Evolutionary conservation across 2,888 invertebrate species (phyloP).

Genomic region (Copidosoma aretas): DNA sequence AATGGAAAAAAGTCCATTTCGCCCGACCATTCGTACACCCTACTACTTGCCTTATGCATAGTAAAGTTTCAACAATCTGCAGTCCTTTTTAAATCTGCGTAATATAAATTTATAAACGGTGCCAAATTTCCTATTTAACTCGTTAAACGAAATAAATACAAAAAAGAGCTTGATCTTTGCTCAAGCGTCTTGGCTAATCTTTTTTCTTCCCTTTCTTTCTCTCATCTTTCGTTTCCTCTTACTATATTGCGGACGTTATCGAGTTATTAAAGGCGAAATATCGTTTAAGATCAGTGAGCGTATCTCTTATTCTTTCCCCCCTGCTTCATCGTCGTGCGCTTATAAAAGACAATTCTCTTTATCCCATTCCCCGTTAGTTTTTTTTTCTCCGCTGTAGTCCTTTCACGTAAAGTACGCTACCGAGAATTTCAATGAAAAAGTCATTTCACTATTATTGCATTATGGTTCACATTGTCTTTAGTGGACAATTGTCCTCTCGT

Average conservation of each 20-base stretch:
- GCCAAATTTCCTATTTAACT: not conserved
- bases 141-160: not conserved
- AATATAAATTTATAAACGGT: slow-evolving; percentile 21
- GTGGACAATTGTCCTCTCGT: slow-evolving; percentile 1
- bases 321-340: not conserved
- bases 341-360: not conserved
- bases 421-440: slow-evolving; percentile 21
- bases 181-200: slow-evolving; percentile 11
- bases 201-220: not conserved
- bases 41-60: not conserved
- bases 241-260: slow-evolving; percentile 23
- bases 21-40: too few relatives aligned
- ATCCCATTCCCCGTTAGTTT: not conserved
- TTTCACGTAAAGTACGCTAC: slow-evolving; percentile 3
- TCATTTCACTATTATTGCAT: slow-evolving; percentile 18
- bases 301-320: slow-evolving; percentile 1
- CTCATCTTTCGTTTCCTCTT: not conserved
- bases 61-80: not conserved
- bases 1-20: too few relatives aligned
- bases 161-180: not conserved
- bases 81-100: not conserved
- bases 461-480: slow-evolving; percentile 1
- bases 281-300: not conserved
- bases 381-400: not conserved
- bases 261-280: slow-evolving; percentile 26